Conservation (phyloP, 2,797 vertebrate species). For the Onychomys leucogaster region DNA sequence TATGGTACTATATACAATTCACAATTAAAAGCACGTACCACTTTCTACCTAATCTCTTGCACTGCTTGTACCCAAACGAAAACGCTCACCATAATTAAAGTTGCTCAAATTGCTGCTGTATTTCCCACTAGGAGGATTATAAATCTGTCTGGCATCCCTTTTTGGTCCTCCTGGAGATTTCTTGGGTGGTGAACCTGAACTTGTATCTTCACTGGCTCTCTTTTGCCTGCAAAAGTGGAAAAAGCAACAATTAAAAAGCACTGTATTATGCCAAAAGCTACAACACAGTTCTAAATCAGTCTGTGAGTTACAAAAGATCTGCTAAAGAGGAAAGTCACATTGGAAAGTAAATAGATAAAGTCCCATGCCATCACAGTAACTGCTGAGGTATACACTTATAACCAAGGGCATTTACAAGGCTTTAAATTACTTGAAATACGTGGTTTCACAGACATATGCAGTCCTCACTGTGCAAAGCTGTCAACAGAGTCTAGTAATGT, state of each 20-base stretch:
- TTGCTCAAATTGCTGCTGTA: slow-evolving; percentile 96
- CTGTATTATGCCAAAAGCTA: not conserved
- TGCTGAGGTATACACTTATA: not conserved
- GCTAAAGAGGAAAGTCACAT: not conserved
- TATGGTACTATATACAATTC: not conserved
- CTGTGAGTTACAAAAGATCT: not conserved
- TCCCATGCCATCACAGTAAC: slow-evolving; percentile 27
- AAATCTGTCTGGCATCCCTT: slow-evolving; percentile 97
- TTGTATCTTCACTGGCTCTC: slow-evolving; percentile 92
- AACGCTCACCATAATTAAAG: slow-evolving; percentile 94
- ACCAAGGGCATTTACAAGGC: slow-evolving; percentile 19
- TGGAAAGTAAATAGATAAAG: not conserved
- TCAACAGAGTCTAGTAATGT: slow-evolving; percentile 14
- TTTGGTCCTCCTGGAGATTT: slow-evolving; percentile 94
- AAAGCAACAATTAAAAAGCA: slow-evolving; percentile 45
- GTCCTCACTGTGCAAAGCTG: not conserved
- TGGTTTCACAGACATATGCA: not conserved
- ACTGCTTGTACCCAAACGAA: slow-evolving; percentile 79
- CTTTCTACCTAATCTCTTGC: slow-evolving; percentile 50
- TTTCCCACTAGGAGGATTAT: slow-evolving; percentile 98
- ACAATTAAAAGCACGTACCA: slow-evolving; percentile 48
- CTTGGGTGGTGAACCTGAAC: slow-evolving; percentile 91
- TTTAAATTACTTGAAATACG: slow-evolving; percentile 35
- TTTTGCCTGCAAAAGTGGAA: slow-evolving; percentile 89
- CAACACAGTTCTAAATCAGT: slow-evolving; percentile 34